Evolutionary conservation across 2,797 vertebrate genomes (phyloP).

Genomic region (Danio kyathit): DNA sequence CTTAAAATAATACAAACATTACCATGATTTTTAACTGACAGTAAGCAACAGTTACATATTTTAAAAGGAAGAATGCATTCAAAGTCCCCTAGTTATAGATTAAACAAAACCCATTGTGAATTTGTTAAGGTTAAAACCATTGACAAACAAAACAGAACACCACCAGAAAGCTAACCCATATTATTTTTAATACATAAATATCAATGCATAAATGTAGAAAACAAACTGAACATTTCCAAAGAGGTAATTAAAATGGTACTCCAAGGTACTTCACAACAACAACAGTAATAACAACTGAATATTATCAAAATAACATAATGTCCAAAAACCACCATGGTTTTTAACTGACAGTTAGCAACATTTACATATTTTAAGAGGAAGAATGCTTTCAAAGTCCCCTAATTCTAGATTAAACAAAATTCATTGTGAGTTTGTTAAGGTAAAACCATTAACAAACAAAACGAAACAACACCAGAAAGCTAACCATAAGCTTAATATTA

Average conservation of each 20-base stretch:
- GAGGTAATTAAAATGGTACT: no score
- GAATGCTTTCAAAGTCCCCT: background rate
- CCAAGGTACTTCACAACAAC: no score
- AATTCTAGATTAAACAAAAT: conserved; percentile 19
- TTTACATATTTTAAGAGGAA: no score
- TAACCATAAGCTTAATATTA: conserved; percentile 22
- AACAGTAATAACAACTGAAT: no score
- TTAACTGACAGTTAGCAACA: background rate
- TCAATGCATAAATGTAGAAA: no score
- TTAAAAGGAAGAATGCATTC: no score
- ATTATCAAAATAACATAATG: background rate
- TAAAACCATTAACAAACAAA: conserved; percentile 3
- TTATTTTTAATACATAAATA: no score
- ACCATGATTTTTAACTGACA: background rate
- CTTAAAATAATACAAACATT: background rate
- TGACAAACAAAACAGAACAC: background rate
- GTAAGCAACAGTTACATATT: background rate
- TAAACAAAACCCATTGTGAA: background rate
- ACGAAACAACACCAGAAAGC: background rate
- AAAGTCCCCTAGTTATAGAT: background rate
- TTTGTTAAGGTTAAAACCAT: background rate
- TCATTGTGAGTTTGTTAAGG: background rate
- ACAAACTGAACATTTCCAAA: no score
- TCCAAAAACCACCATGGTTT: background rate
- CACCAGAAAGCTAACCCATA: background rate